A percentile compares a stretch with the other conserved stretches of the same genome.
Conservation (phyloP, 2,797 vertebrate genomes). For the Protosalanx chinensis region DNA sequence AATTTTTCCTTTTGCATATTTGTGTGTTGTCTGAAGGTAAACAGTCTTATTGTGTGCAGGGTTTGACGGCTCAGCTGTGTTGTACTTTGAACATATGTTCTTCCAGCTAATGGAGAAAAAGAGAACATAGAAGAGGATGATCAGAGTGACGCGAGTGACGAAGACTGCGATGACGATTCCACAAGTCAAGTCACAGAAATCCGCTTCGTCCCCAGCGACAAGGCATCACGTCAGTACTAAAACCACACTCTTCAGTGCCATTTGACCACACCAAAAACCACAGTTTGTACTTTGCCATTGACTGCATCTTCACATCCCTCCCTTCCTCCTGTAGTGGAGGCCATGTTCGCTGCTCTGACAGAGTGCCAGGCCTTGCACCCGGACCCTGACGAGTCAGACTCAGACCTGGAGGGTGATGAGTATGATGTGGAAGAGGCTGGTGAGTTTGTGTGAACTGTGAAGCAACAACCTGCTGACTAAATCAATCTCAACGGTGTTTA, state of each 20-base stretch:
- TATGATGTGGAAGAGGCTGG: slow-evolving; percentile 83
- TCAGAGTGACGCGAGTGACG: slow-evolving; percentile 69
- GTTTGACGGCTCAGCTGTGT: background rate
- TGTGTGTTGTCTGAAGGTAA: background rate
- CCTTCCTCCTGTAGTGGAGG: slow-evolving; percentile 70
- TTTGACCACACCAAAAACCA: too few species aligned
- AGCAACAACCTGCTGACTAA: background rate
- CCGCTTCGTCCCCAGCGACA: slow-evolving; percentile 82
- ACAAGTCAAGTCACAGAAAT: slow-evolving; percentile 74
- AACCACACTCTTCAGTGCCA: background rate
- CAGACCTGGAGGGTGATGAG: slow-evolving; percentile 81
- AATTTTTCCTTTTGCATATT: background rate
- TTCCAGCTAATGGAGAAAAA: slow-evolving; percentile 58
- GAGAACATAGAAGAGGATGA: slow-evolving; percentile 51
- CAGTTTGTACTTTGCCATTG: background rate
- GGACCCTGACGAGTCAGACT: slow-evolving; percentile 80
- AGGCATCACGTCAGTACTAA: slow-evolving; percentile 74
- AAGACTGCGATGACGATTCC: slow-evolving; percentile 21
- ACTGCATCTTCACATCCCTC: background rate
- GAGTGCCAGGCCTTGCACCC: slow-evolving; percentile 86
- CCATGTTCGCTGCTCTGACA: slow-evolving; percentile 84
- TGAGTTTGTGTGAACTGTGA: slow-evolving; percentile 40
- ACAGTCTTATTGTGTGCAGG: background rate
- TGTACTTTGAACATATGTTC: background rate
- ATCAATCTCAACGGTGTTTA: background rate